Conservation (phyloP, 1,140 invertebrate genomes). For the Musca vetustissima region DNA sequence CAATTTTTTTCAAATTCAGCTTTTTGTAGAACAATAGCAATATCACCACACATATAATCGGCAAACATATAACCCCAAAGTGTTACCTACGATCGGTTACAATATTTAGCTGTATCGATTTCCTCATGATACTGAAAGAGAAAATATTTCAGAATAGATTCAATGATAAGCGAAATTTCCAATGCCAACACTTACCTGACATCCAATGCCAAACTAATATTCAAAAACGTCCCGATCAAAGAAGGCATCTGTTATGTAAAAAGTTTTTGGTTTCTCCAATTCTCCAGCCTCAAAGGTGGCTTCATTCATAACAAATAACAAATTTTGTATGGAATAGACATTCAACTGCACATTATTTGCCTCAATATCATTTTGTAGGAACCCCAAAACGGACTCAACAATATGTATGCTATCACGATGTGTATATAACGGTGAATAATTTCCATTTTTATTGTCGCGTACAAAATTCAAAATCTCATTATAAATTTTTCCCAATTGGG, state of each 20-base stretch:
- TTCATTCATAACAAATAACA: constrained; percentile 41
- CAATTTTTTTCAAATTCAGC: too few relatives aligned
- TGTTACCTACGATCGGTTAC: constrained; percentile 38
- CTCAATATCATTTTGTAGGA: constrained; percentile 26
- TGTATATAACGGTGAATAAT: constrained; percentile 38
- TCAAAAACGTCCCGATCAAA: constrained; percentile 41
- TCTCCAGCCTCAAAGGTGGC: constrained; percentile 33
- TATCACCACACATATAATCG: constrained; percentile 43
- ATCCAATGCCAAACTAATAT: constrained; percentile 39
- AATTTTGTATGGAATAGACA: constrained; percentile 41
- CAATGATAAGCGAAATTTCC: background rate
- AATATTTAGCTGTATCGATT: constrained; percentile 41
- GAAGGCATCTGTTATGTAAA: constrained; percentile 32
- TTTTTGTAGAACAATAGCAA: too few relatives aligned
- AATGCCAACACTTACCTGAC: constrained; percentile 33
- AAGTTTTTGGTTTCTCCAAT: constrained; percentile 25
- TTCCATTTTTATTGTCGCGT: background rate
- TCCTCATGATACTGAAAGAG: constrained; percentile 41
- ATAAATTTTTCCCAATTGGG: constrained; percentile 37
- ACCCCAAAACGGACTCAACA: constrained; percentile 40
- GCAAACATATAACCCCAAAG: constrained; percentile 45
- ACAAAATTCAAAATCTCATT: constrained; percentile 34
- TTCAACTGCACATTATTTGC: constrained; percentile 23
- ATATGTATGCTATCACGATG: constrained; percentile 33
- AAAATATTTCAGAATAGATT: too few relatives aligned